Evolutionary conservation across 2,797 vertebrate genomes (phyloP).

Genomic region (Tiaroga cobitis): DNA sequence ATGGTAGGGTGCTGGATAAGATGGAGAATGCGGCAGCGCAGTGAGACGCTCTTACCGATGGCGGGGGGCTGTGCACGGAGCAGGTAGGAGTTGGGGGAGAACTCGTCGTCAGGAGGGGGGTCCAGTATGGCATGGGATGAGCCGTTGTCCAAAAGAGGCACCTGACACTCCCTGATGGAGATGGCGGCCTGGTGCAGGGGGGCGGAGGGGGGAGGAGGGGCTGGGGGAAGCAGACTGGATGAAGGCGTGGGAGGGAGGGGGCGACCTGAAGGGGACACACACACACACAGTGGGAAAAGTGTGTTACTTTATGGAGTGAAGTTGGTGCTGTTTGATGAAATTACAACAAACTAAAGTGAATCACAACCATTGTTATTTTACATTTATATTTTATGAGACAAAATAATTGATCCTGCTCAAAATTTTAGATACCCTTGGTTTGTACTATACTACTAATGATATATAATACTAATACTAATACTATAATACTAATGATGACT

Average conservation of each 20-base stretch:
- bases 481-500: neutral
- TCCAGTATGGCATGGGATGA: slow-evolving; percentile 90
- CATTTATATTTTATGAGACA: neutral
- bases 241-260: slow-evolving; percentile 92
- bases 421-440: neutral
- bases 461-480: no score
- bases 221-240: slow-evolving; percentile 88
- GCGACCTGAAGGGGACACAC: slow-evolving; percentile 79
- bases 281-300: slow-evolving; percentile 38
- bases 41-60: slow-evolving; percentile 80
- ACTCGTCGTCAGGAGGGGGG: slow-evolving; percentile 87
- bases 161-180: slow-evolving; percentile 84
- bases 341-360: neutral
- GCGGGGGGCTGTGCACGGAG: slow-evolving; percentile 83
- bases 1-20: neutral
- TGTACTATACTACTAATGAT: neutral
- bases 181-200: slow-evolving; percentile 86
- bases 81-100: slow-evolving; percentile 88
- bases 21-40: slow-evolving; percentile 7
- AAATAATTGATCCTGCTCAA: neutral
- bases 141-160: slow-evolving; percentile 91
- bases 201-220: slow-evolving; percentile 88
- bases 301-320: slow-evolving; percentile 41
- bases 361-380: neutral
- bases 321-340: slow-evolving; percentile 22